These are phyloP conservation scores for Polia nebulosa DNA, from an alignment of 2,888 invertebrate species.

Conservation along the genomic window DNA sequence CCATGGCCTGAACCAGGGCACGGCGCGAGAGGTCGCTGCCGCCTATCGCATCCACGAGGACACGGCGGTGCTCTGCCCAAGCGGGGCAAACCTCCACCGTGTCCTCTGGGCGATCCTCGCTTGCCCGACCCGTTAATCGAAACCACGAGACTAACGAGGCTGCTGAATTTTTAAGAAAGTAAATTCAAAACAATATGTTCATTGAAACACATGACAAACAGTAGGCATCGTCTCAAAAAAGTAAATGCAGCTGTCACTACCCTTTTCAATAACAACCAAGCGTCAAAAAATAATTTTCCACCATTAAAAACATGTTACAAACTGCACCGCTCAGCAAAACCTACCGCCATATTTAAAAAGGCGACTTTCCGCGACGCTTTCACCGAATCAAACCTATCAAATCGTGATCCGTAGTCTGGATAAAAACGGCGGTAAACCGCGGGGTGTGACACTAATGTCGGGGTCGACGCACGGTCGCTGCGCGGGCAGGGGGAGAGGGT, in stretches of 20 bases:
- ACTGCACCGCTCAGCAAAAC: not conserved
- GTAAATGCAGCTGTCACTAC: not conserved
- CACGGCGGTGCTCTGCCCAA: no score
- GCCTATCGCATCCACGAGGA: no score
- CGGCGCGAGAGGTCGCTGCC: no score
- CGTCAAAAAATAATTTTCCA: not conserved
- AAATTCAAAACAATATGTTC: no score
- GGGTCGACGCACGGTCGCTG: constrained; percentile 46
- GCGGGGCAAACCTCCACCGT: no score
- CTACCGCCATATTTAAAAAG: constrained; percentile 26
- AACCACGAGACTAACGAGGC: no score
- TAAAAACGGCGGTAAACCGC: constrained; percentile 50
- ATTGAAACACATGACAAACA: not conserved
- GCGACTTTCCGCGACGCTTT: constrained; percentile 12
- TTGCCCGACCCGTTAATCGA: no score
- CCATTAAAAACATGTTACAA: not conserved
- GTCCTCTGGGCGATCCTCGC: no score
- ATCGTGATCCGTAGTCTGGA: constrained; percentile 37
- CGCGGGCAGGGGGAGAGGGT: not conserved
- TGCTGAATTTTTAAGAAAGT: no score
- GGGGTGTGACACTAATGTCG: constrained; percentile 47
- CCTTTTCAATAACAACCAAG: constrained; percentile 11
- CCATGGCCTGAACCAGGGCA: no score
- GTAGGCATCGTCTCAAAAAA: not conserved
- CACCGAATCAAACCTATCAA: constrained; percentile 44